phyloP scores from a whole-genome alignment of 1,140 invertebrate genomes.

The Patella vulgata region DNA sequence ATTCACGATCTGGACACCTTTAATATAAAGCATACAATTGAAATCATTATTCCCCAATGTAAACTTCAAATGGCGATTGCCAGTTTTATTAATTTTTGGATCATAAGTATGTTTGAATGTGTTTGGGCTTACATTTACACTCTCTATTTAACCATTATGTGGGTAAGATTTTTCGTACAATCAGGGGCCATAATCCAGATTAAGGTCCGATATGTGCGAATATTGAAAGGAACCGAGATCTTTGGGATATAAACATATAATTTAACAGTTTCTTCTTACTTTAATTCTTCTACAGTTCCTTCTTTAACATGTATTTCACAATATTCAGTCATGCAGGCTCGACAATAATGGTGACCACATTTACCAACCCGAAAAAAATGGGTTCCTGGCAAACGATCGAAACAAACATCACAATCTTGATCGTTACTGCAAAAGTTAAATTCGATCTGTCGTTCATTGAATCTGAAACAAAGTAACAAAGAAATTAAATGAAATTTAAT shows the following conservation, averaged over 20 bases:
- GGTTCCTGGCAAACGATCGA: constrained; percentile 36
- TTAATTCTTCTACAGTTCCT: constrained; percentile 42
- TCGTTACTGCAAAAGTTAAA: constrained; percentile 32
- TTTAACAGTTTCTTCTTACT: too few relatives aligned
- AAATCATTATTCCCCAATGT: too few relatives aligned
- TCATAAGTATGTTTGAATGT: too few relatives aligned
- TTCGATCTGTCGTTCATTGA: constrained; percentile 22
- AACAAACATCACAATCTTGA: constrained; percentile 48
- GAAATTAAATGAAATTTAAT: background rate
- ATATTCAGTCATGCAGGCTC: constrained; percentile 38
- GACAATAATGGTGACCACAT: constrained; percentile 45
- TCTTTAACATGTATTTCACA: constrained; percentile 43
- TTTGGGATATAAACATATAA: too few relatives aligned
- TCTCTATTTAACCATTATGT: too few relatives aligned
- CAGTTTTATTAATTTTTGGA: too few relatives aligned
- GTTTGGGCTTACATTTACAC: too few relatives aligned
- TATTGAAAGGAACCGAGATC: too few relatives aligned
- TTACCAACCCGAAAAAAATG: constrained; percentile 40
- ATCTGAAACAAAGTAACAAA: constrained; percentile 24
- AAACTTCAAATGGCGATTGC: too few relatives aligned
- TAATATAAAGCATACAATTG: constrained; percentile 5
- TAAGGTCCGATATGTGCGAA: too few relatives aligned
- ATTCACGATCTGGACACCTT: constrained; percentile 46
- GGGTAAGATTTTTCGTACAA: too few relatives aligned
- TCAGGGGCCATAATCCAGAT: too few relatives aligned